These are phyloP conservation scores for Abscondita cerata DNA, from an alignment of 2,888 invertebrate genomes.

Conservation along the genomic window DNA sequence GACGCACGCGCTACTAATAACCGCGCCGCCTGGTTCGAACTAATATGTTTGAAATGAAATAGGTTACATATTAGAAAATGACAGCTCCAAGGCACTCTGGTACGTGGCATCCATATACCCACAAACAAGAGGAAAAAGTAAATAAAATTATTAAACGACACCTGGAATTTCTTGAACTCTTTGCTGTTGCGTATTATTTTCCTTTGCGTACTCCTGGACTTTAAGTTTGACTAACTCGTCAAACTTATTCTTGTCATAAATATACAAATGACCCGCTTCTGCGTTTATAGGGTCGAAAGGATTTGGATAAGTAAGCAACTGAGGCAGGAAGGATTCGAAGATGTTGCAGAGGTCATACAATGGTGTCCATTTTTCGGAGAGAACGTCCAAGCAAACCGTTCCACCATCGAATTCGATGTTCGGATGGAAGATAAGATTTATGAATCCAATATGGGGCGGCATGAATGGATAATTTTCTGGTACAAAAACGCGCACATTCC, in stretches of 20 bases:
- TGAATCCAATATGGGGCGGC: conserved; percentile 99
- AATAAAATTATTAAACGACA: too few relatives aligned
- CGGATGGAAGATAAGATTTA: conserved; percentile 99
- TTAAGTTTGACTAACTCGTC: neutral
- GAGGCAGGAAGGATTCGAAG: conserved; percentile 99
- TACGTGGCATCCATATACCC: too few relatives aligned
- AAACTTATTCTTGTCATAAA: neutral
- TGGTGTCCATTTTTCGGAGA: conserved; percentile 99
- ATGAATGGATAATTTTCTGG: conserved; percentile 99
- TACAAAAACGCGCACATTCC: conserved; percentile 98
- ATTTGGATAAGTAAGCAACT: conserved; percentile 98
- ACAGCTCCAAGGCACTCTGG: too few relatives aligned
- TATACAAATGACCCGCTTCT: neutral
- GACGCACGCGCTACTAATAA: too few relatives aligned
- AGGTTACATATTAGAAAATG: too few relatives aligned
- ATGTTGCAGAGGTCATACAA: conserved; percentile 99
- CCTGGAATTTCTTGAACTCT: too few relatives aligned
- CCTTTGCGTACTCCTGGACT: neutral
- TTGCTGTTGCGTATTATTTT: too few relatives aligned
- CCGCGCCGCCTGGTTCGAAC: too few relatives aligned
- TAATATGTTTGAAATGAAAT: too few relatives aligned
- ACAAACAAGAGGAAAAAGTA: too few relatives aligned
- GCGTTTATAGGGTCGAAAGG: conserved; percentile 67
- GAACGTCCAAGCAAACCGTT: conserved; percentile 98
- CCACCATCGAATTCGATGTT: conserved; percentile 99